phyloP scores from a whole-genome alignment of 2,797 vertebrate genomes.

The Enteromius mattozi region DNA sequence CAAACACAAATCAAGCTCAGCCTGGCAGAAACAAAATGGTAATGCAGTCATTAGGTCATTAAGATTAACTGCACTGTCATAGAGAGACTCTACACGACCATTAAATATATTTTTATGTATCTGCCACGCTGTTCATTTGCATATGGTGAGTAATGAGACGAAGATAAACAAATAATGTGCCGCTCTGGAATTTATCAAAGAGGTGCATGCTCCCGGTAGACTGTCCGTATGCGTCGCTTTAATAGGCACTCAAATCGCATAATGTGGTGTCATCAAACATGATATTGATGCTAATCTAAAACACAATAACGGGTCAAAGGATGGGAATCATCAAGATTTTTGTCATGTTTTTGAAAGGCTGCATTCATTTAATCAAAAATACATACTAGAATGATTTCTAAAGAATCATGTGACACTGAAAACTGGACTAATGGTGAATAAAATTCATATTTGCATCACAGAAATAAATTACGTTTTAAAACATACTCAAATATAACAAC shows the following conservation, averaged over 20 bases:
- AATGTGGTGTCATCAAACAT: conserved; percentile 39
- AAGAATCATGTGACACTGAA: not conserved
- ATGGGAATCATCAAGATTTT: not conserved
- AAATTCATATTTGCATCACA: not conserved
- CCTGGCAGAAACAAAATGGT: conserved; percentile 48
- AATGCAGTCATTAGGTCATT: conserved; percentile 55
- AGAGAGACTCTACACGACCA: conserved; percentile 49
- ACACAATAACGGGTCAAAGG: not conserved
- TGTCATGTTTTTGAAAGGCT: not conserved
- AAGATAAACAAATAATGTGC: conserved; percentile 57
- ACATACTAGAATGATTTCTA: not conserved
- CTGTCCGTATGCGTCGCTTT: conserved; percentile 32
- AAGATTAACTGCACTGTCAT: conserved; percentile 53
- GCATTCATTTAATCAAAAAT: not conserved
- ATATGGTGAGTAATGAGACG: conserved; percentile 60
- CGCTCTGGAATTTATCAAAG: conserved; percentile 51
- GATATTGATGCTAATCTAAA: conserved; percentile 25
- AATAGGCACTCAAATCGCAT: conserved; percentile 31
- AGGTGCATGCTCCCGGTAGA: conserved; percentile 11
- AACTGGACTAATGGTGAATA: not conserved
- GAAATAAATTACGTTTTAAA: not conserved
- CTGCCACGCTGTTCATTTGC: conserved; percentile 47
- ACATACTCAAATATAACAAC: not conserved
- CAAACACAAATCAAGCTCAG: conserved; percentile 46
- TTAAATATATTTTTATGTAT: conserved; percentile 57